Evolutionary conservation across 2,113 vertebrate species (phyloP).

Genomic region (Hypomesus transpacificus): DNA sequence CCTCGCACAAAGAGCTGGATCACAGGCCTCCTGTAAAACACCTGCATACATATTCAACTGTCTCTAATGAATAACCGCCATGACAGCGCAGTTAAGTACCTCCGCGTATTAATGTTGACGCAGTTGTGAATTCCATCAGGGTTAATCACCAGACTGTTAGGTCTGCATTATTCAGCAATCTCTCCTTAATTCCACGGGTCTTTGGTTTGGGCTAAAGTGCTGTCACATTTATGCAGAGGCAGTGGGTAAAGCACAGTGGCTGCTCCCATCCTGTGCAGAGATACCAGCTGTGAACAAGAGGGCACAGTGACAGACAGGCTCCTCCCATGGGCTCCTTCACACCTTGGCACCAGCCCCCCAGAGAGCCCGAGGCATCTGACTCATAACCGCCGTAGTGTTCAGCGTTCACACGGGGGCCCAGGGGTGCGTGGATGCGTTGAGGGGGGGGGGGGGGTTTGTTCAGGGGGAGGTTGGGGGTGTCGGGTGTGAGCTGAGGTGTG

Average conservation of each 20-base stretch:
- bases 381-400: neutral
- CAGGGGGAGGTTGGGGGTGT: neutral
- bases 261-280: neutral
- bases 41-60: neutral
- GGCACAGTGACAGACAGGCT: neutral
- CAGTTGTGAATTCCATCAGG: neutral
- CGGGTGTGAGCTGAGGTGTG: neutral
- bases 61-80: neutral
- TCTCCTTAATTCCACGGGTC: neutral
- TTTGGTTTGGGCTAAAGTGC: neutral
- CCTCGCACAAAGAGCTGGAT: neutral
- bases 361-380: neutral
- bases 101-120: neutral
- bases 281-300: neutral
- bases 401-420: neutral
- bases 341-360: neutral
- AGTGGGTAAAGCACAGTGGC: neutral
- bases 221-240: neutral
- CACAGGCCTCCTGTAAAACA: neutral
- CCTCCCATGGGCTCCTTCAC: neutral
- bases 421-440: neutral
- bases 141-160: constrained; percentile 9
- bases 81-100: constrained; percentile 7
- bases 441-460: neutral
- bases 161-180: constrained; percentile 9